Base-by-base conservation (phyloP, 1,140 invertebrate genomes). In the Ctenoplectra terminalis region DNA sequence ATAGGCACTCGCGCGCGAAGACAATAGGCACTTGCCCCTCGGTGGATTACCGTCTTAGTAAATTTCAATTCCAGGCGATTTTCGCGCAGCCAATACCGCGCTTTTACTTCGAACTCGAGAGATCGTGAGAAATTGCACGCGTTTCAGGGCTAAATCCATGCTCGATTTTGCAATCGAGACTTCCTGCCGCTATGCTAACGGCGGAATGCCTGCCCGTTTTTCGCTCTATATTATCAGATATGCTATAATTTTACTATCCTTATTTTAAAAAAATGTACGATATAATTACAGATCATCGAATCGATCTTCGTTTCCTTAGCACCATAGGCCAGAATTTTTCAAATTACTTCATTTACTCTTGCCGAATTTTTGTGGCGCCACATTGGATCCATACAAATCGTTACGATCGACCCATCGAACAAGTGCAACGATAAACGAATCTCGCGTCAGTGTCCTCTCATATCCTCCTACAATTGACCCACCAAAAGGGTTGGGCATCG, bases 101-200 rank as follows among this genome's bases (percentile, higher is more conserved):
- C 43, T 46, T 63, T 63, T 48, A 37, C 23, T 34, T 17, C 20
- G 9, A 37, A 46, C n/a, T n/a, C 56, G 17, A 60, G 50, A 48
- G 40, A 60, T 56, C 23, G 40, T 60, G 54, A 26, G 50, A 67
- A 60, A 60, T 46, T 46, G 71, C 34, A 60, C 26, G 61, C 43
- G 34, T 76, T 66, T 76, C 73, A 66, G 60, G 40, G 66, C 43
- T 69, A 69, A 69, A 69, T 31, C 66, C 20, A 34, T 46, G 64
- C 29, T 13, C 17, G 29, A 26, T 72, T 40, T 72, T 58, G 70
- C 70, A 72, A 72, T 71, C 69, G 50, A 71, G 37, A 69, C 43
- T 71, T 54, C 50, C 48, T 54, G 69, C 69, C 11, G 26, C 48
- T 71, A 40, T 54, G 34, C 37, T 54, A 71, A 56, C 31, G 26